Evolutionary conservation across 2,113 vertebrate genomes (phyloP), one percentile per base, ranked within the genome.

Genomic region (Ranitomeya variabilis): DNA sequence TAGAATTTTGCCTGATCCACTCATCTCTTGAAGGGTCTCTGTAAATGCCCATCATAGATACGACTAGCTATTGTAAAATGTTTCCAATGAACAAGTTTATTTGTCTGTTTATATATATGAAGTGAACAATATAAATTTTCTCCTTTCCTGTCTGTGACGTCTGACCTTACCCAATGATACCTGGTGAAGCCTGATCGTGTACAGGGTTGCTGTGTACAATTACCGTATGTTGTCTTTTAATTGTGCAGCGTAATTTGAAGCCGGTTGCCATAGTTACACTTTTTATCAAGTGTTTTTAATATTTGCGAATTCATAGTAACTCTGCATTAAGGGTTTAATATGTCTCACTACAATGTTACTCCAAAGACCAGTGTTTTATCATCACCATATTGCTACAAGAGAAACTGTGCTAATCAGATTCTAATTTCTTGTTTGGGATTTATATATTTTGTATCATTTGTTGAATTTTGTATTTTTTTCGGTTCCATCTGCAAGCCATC

Each of bases 211-310:
- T 55, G 21, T 79, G 21, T 55, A 57, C 77, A 15, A 52, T 55
- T 18, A 79, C 13, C 4, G 23, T 57, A n/a, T 14, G 55, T 54
- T 79, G 12, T 55, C 37, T 67, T 71, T 85, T 85, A 71, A 73
- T 59, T 85, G 83, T 57, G 31, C 66, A 31, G 57, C n/a, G n/a
- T 55, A 26, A 18, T 85, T 57, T 67, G 10, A 26, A 26, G 67
- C 67, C 55, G 83, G 82, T 85, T 73, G 19, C 67, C 67, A 85
- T 85, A 66, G 83, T 85, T 85, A 85, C 83, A 7, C 54, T 21
- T 83, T 84, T 84, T 37, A 73, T 73, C 52, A 64, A 64, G 83
- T 73, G 83, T 73, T 73, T 71, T 21, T 71, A 85, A 85, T 85
- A 69, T 85, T 85, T 55, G 66, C 31, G 66, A 73, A 71, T 85